Base-by-base conservation (phyloP, 2,113 vertebrate species). In the Balaenoptera acutorostrata region DNA sequence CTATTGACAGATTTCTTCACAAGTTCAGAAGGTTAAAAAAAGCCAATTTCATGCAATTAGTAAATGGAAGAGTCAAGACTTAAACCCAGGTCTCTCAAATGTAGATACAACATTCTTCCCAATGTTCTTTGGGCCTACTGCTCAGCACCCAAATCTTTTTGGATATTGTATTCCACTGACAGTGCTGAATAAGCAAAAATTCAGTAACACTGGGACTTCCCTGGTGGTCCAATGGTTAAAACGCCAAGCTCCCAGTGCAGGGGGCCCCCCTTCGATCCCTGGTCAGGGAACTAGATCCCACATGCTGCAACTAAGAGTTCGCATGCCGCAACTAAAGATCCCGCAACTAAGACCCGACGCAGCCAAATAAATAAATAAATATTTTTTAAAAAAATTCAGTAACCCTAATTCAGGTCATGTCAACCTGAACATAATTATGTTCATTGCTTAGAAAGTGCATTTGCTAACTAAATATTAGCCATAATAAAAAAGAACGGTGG, bases 341-440 rank as follows among this genome's bases (percentile, higher is more conserved):
- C 49, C 14, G 1, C 49, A 15, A 52, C 14, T 52, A 52, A 52
- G 49, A 52, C 49, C 49, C 5, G 1, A 5, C 1, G 5, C 15
- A 17, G 52, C 52, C 52, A 52, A 52, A 52, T 52, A 52, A 52
- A 15, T 52, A 52, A 17, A 52, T 17, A 52, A 17, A 52, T 17
- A 52, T 52, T 5, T 52, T 15, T 15, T 0, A 0, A 49, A 85
- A 86, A 91, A 95, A 83, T 39, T 64, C 2, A 21, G 33, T 57
- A 72, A 86, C 55, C 66, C 83, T 86, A 59, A 83, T 91, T 91
- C 78, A 81, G 72, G 72, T 95, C 88, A 39, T 46, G 75, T 78
- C 96, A 96, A 97, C 95, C 96, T 97, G 90, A 96, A 55, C 49
- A 18, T 23, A 90, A 94, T 90, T 88, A 78, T 23, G 18, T 55